These are phyloP conservation scores for Meta bourneti DNA, from an alignment of 2,888 invertebrate genomes.

Conservation along the genomic window DNA sequence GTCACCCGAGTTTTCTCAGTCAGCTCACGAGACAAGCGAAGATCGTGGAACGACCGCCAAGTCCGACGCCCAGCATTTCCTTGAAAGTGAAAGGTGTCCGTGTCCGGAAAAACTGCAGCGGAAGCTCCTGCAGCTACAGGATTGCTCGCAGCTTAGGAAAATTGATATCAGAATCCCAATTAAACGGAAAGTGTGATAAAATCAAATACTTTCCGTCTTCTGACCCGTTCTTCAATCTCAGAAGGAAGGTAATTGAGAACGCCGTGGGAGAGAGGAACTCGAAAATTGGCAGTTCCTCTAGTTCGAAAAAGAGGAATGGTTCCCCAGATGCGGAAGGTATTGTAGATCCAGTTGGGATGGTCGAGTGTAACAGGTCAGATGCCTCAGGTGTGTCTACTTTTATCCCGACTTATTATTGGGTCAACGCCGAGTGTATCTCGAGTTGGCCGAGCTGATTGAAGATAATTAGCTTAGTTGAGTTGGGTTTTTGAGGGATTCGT, in stretches of 20 bases:
- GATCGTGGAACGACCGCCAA: not conserved
- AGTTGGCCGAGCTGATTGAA: not conserved
- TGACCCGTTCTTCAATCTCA: no score
- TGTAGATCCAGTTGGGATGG: conserved; percentile 22
- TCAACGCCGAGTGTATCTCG: not conserved
- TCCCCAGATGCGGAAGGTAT: conserved; percentile 33
- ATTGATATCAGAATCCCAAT: conserved; percentile 18
- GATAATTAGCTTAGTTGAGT: not conserved
- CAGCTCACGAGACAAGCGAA: not conserved
- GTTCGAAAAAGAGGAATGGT: not conserved
- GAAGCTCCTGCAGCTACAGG: not conserved
- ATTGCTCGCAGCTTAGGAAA: not conserved
- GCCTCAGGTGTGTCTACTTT: conserved; percentile 39
- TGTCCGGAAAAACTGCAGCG: not conserved
- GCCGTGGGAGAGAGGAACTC: conserved; percentile 18
- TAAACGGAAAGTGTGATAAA: not conserved
- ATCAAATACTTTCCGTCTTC: conserved; percentile 14
- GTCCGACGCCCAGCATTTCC: not conserved
- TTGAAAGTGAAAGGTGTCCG: conserved; percentile 13
- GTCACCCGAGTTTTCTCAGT: not conserved
- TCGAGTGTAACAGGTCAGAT: conserved; percentile 9
- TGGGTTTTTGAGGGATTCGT: no score
- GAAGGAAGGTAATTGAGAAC: not conserved
- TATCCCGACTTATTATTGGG: conserved; percentile 41
- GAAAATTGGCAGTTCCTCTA: conserved; percentile 4